Base-by-base conservation (phyloP, 2,113 vertebrate genomes). In the Oceanites oceanicus region DNA sequence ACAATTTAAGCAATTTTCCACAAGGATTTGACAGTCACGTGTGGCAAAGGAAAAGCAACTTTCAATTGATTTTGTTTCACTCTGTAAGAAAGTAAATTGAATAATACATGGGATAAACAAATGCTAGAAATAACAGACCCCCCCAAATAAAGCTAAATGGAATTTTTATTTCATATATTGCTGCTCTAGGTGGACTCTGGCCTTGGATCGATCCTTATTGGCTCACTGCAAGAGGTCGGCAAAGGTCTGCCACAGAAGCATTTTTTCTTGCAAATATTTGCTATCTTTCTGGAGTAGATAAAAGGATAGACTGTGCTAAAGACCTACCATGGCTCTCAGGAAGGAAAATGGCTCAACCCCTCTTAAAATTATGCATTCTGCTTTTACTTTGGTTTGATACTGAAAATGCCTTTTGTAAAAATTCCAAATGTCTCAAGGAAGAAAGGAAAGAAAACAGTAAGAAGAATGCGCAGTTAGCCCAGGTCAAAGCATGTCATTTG, bases 31-130 rank as follows among this genome's bases (percentile, higher is more conserved):
- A 62, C 88, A 80, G 68, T 84, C 95, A 94, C 1, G 0, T 86
- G 92, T 45, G 30, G 25, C 68, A 86, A 86, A 92, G 26, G 40
- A 62, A 65, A 87, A 94, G 50, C 4, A 47, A 75, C 86, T 97
- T 93, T n/a, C 15, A 61, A 96, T 87, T 96, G 96, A 96, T 97
- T 97, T 96, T 92, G 70, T 85, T 90, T 96, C 82, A 58, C 85
- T 78, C 42, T 74, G 70, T 93, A 97, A 97, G 96, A 86, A 96
- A 95, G 67, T 52, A 96, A 96, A 96, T 88, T 88, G 85, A 97
- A 95, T 94, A 91, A 96, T 79, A 82, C 77, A 90, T 82, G 68
- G 77, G 88, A 75, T 81, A 94, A 97, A 83, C 50, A 95, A 97
- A 84, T 27, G 50, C 67, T 59, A 59, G 56, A 83, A 94, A 63